A percentile compares a stretch with the other conserved stretches of the same genome.
Conservation (phyloP, 2,113 vertebrate species). For the Chaetorhynchus papuensis region DNA sequence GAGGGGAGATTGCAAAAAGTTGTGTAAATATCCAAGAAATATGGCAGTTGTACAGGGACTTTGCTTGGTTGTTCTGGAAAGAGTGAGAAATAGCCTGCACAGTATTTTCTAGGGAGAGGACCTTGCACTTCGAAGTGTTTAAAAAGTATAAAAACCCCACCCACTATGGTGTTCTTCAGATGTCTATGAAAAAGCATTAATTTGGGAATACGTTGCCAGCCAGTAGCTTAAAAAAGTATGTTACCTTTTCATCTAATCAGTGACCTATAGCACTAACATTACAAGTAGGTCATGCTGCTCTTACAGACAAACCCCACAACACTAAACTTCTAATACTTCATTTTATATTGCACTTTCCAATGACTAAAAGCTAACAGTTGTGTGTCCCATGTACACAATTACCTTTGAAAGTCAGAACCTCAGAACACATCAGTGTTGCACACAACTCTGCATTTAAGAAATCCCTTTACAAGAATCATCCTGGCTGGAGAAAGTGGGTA, state of each 20-base stretch:
- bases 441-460: background rate
- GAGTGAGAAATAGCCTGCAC: background rate
- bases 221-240: background rate
- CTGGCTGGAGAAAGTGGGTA: background rate
- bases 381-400: background rate
- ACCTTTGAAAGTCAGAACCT: background rate
- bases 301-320: background rate
- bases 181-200: background rate
- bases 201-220: background rate
- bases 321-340: background rate
- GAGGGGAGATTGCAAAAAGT: background rate
- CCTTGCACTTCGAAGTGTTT: background rate
- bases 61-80: background rate
- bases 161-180: background rate
- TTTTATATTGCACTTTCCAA: background rate
- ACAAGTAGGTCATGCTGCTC: background rate
- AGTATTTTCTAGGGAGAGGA: background rate
- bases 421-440: background rate
- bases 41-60: background rate
- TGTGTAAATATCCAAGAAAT: background rate
- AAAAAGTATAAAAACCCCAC: background rate
- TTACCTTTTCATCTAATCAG: background rate
- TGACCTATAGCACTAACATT: background rate
- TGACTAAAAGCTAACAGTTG: background rate
- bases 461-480: background rate